Conservation (phyloP, 1,140 invertebrate species). For the Diorhabda sublineata region DNA sequence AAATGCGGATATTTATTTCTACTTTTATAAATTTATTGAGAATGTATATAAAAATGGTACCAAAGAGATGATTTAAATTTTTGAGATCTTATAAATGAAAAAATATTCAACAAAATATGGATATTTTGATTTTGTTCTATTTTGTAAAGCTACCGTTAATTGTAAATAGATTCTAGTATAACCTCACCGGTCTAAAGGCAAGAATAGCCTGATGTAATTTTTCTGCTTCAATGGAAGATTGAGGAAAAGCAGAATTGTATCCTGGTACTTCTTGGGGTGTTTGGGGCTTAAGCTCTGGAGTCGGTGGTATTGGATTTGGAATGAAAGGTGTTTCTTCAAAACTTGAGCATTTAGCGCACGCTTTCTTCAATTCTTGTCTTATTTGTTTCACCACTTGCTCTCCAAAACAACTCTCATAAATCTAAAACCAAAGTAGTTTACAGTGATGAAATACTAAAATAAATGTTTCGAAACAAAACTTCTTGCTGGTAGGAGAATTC, state of each 20-base stretch:
- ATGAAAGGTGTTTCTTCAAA: constrained; percentile 41
- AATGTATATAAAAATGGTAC: too few species aligned
- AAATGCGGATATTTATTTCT: too few species aligned
- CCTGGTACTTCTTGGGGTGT: constrained; percentile 30
- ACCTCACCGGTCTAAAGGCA: constrained; percentile 43
- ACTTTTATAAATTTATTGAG: too few species aligned
- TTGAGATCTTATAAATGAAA: too few species aligned
- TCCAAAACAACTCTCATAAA: constrained; percentile 65
- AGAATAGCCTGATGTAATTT: constrained; percentile 53
- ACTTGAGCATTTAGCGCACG: constrained; percentile 57
- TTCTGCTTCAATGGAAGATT: constrained; percentile 45
- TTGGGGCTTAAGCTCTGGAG: constrained; percentile 46
- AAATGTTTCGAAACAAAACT: too few species aligned
- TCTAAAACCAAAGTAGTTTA: constrained; percentile 44
- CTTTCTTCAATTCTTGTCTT: constrained; percentile 61
- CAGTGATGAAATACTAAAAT: too few species aligned
- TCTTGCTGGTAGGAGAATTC: too few species aligned
- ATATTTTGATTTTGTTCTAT: too few species aligned
- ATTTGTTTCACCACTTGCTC: constrained; percentile 61
- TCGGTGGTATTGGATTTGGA: constrained; percentile 45
- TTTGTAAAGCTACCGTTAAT: too few species aligned
- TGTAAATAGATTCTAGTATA: too few species aligned
- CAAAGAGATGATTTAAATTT: too few species aligned
- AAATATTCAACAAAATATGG: too few species aligned
- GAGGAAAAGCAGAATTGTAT: constrained; percentile 35